Evolutionary conservation across 2,888 invertebrate genomes (phyloP).

Genomic region (Argynnis bischoffii): DNA sequence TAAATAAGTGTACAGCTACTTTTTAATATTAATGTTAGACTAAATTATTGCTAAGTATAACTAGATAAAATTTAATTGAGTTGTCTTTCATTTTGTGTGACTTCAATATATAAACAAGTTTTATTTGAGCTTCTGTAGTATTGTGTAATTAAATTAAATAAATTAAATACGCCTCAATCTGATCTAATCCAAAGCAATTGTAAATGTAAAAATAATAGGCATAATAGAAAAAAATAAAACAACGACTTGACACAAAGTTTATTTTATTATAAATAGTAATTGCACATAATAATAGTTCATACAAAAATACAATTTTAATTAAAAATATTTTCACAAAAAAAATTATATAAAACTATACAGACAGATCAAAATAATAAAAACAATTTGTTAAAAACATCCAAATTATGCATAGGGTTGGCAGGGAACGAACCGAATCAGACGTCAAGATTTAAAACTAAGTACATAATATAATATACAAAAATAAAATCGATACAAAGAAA

Average conservation of each 20-base stretch:
- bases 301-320: constrained; percentile 81
- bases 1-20: too few relatives aligned
- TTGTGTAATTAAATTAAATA: too few relatives aligned
- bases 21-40: too few relatives aligned
- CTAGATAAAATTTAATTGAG: not conserved
- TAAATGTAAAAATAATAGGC: not conserved
- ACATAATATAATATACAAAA: constrained; percentile 34
- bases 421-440: constrained; percentile 57
- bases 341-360: constrained; percentile 69
- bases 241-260: constrained; percentile 63
- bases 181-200: not conserved
- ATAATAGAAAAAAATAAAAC: constrained; percentile 35
- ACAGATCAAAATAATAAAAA: constrained; percentile 46
- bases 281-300: constrained; percentile 79
- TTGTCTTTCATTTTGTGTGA: not conserved
- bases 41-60: too few relatives aligned
- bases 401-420: constrained; percentile 42
- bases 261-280: constrained; percentile 80
- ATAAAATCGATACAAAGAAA: constrained; percentile 16
- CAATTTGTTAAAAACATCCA: constrained; percentile 43
- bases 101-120: not conserved
- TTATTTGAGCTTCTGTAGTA: not conserved
- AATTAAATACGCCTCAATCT: too few relatives aligned
- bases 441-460: constrained; percentile 54
- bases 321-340: constrained; percentile 74